Conservation (phyloP, 2,888 invertebrate species). For the Heliconius cydno region DNA sequence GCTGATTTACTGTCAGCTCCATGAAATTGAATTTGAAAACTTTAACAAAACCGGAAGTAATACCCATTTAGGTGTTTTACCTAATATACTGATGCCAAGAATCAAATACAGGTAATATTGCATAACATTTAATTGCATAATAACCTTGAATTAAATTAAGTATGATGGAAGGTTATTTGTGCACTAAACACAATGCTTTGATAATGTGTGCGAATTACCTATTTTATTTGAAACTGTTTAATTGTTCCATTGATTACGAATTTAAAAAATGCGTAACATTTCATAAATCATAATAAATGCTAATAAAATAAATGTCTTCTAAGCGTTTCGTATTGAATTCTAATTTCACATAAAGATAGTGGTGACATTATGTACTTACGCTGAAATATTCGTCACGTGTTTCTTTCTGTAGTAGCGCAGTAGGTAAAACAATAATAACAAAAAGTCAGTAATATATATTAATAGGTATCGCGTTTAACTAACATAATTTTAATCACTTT, state of each 20-base stretch:
- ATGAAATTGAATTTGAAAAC: not conserved
- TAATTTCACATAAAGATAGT: not conserved
- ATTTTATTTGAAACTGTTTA: not conserved
- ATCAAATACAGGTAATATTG: not conserved
- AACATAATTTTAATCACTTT: not conserved
- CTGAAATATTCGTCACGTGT: not conserved
- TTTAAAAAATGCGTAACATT: not conserved
- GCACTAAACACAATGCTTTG: not conserved
- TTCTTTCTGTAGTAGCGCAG: not conserved
- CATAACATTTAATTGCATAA: conserved; percentile 5
- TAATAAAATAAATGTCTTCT: not conserved
- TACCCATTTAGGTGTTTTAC: not conserved
- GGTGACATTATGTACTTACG: not conserved
- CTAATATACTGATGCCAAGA: not conserved
- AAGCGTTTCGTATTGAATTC: not conserved
- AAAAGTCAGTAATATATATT: too few relatives aligned
- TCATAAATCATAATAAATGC: not conserved
- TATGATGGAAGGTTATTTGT: conserved; percentile 8
- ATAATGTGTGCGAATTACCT: not conserved
- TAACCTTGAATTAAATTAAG: conserved; percentile 12
- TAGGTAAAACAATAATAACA: not conserved
- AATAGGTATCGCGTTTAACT: too few relatives aligned
- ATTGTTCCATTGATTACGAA: not conserved
- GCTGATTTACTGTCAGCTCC: not conserved
- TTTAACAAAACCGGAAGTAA: not conserved